Evolutionary conservation across 2,888 invertebrate genomes (phyloP).

Genomic region (Epicampocera succincta): DNA sequence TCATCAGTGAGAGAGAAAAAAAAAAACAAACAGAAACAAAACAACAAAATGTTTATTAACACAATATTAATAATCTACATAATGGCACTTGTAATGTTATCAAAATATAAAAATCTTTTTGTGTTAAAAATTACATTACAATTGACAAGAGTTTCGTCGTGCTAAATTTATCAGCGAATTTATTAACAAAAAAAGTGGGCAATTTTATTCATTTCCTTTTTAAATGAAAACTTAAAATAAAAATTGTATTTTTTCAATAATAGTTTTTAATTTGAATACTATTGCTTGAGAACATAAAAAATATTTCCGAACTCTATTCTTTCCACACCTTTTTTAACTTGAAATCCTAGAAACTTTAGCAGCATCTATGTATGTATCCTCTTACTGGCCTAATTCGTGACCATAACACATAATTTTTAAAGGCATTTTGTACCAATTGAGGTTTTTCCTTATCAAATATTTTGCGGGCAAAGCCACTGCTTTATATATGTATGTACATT

Average conservation of each 20-base stretch:
- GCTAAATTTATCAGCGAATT: constrained; percentile 11
- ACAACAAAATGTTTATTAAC: constrained; percentile 68
- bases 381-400: too few relatives aligned
- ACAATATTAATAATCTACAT: constrained; percentile 67
- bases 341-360: too few relatives aligned
- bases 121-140: constrained; percentile 13
- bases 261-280: too few relatives aligned
- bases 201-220: constrained; percentile 38
- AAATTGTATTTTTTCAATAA: too few relatives aligned
- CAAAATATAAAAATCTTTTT: constrained; percentile 62
- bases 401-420: constrained; percentile 59
- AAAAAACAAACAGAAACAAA: constrained; percentile 5
- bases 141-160: not conserved
- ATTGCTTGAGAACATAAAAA: too few relatives aligned
- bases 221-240: not conserved
- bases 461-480: constrained; percentile 9
- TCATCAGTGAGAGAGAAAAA: constrained; percentile 30
- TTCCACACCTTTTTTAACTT: too few relatives aligned
- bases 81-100: constrained; percentile 66
- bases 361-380: too few relatives aligned
- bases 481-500: too few relatives aligned
- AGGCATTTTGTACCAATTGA: constrained; percentile 64
- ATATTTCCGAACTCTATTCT: too few relatives aligned
- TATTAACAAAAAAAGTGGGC: constrained; percentile 22
- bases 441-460: constrained; percentile 49